These are phyloP conservation scores for Rousettus madagascariensis DNA, from an alignment of 2,797 vertebrate species.

Conservation along the genomic window DNA sequence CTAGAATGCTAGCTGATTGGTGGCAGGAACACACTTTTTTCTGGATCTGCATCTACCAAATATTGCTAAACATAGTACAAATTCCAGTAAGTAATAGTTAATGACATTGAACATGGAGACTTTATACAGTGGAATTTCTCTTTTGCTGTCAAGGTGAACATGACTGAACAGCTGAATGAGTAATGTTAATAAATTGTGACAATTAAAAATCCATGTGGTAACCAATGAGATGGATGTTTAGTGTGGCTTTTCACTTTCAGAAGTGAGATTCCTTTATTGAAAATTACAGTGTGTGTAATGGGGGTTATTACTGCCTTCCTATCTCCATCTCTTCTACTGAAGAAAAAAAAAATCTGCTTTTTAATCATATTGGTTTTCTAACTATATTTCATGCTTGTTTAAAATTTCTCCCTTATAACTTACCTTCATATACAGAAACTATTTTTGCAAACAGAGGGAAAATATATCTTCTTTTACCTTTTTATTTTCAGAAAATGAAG, in stretches of 20 bases:
- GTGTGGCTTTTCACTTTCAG: neutral
- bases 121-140: neutral
- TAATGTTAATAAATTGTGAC: slow-evolving; percentile 8
- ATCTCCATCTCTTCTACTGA: neutral
- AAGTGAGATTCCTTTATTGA: neutral
- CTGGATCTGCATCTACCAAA: neutral
- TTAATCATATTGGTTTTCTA: neutral
- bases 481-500: slow-evolving; percentile 57
- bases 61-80: neutral
- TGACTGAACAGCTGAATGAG: neutral
- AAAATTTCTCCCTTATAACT: slow-evolving; percentile 9
- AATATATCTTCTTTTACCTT: neutral
- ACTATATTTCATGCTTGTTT: slow-evolving; percentile 23
- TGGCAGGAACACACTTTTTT: neutral
- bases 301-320: neutral
- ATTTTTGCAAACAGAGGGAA: slow-evolving; percentile 30
- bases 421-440: neutral
- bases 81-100: neutral
- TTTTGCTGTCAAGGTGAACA: neutral
- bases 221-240: neutral
- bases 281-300: slow-evolving; percentile 17
- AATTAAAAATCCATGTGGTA: slow-evolving; percentile 9
- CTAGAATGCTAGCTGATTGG: neutral
- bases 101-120: neutral
- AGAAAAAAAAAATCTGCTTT: neutral